A percentile compares a stretch with the other conserved stretches of the same genome.
phyloP scores from a whole-genome alignment of 2,888 invertebrate species.

The Hirudinaria manillensis region DNA sequence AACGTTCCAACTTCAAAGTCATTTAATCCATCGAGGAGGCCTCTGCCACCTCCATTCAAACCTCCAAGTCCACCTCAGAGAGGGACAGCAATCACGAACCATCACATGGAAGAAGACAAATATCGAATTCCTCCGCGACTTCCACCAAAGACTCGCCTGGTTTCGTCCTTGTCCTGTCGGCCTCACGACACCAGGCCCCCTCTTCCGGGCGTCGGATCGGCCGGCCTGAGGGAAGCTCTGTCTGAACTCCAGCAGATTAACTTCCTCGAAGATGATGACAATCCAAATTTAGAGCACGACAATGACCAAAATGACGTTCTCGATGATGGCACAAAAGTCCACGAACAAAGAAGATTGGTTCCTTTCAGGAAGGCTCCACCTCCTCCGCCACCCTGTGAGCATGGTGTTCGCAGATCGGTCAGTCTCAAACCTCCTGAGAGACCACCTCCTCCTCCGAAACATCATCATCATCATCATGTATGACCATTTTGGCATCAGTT shows the following conservation, averaged over 20 bases:
- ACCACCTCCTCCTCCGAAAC: background rate
- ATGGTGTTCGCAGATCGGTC: background rate
- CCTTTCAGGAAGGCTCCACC: slow-evolving; percentile 28
- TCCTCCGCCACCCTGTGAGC: slow-evolving; percentile 3
- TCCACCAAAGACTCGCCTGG: background rate
- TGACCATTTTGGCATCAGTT: too few relatives aligned
- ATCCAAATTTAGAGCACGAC: background rate
- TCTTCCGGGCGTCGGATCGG: background rate
- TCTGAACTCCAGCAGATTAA: background rate
- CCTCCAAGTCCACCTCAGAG: background rate
- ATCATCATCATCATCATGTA: too few relatives aligned
- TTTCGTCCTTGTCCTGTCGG: background rate
- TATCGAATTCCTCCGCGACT: background rate
- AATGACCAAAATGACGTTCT: background rate
- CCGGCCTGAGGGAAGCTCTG: background rate
- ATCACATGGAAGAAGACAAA: background rate
- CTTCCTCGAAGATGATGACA: background rate
- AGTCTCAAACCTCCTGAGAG: slow-evolving; percentile 3
- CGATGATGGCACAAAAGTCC: background rate
- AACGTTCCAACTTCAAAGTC: background rate
- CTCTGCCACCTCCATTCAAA: slow-evolving; percentile 1
- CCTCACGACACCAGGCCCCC: background rate
- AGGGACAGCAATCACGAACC: background rate
- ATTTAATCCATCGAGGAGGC: background rate
- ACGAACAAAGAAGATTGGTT: slow-evolving; percentile 1